Conservation (phyloP, 2,113 vertebrate genomes). For the Ictidomys tridecemlineatus region DNA sequence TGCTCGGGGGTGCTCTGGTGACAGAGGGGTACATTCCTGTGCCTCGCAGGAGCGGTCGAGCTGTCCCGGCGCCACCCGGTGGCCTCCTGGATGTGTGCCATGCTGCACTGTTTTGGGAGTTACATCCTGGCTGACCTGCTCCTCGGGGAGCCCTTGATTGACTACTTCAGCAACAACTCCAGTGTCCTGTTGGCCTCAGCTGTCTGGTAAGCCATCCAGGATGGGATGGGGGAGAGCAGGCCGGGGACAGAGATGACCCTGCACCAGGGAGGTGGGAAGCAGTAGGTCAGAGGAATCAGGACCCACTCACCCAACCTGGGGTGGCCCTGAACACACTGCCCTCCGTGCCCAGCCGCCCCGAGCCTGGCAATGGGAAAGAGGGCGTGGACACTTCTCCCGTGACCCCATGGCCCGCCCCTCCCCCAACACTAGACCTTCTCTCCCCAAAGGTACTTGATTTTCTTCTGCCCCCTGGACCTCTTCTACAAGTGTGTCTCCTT, state of each 20-base stretch:
- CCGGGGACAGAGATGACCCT: rapidly evolving
- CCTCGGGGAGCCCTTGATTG: conserved; percentile 93
- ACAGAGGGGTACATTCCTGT: background rate
- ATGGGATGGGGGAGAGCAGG: background rate
- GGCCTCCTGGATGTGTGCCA: conserved; percentile 97
- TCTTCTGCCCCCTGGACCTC: conserved; percentile 97
- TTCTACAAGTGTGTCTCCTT: conserved; percentile 98
- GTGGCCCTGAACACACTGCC: background rate
- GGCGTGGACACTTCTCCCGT: background rate
- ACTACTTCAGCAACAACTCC: conserved; percentile 96
- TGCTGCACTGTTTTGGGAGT: conserved; percentile 99
- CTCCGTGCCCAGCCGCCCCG: rapidly evolving
- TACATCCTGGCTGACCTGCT: conserved; percentile 97
- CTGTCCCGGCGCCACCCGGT: conserved; percentile 95
- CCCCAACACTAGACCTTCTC: background rate
- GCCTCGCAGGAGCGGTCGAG: conserved; percentile 92
- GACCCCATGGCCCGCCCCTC: background rate
- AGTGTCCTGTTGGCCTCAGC: conserved; percentile 96
- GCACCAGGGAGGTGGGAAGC: background rate
- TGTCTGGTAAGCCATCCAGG: conserved; percentile 92
- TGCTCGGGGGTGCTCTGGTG: background rate
- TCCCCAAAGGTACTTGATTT: conserved; percentile 94
- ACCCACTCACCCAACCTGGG: background rate
- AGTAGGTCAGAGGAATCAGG: background rate
- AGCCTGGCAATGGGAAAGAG: rapidly evolving